Base-by-base conservation (phyloP, 2,113 vertebrate genomes). In the Caracal caracal region DNA sequence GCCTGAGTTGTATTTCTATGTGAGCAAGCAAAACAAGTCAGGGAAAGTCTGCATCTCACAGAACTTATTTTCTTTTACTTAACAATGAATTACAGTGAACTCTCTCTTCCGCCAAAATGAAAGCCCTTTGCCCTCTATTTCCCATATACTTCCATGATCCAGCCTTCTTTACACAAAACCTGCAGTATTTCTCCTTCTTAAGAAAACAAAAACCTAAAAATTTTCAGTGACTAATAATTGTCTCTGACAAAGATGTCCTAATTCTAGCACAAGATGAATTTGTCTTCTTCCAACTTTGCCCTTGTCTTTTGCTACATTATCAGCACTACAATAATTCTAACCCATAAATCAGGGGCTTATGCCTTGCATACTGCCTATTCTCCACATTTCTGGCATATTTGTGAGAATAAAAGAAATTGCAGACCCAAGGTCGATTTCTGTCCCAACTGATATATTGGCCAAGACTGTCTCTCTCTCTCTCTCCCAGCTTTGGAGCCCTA, bases 221-320 rank as follows among this genome's bases (percentile, higher is more conserved):
- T 6, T 76, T 76, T 88, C 30, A 68, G 61, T 59, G 30, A 73
- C 43, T 94, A 94, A 97, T 96, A 88, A 84, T 53, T 12, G 53
- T 81, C 33, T 61, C 51, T 68, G 51, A 91, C n/a, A 91, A 95
- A 95, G 47, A 93, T 13, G 47, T 11, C 47, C 61, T 96, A 82
- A 97, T 86, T 95, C 59, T 53, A 93, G 66, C 10, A 86, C 11
- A 95, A 85, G 82, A 73, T 68, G 49, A 70, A 86, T 89, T 94
- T 75, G 61, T 66, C 78, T 88, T 93, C 24, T 66, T 82, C 56
- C 35, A 89, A 75, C 20, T 63, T 80, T 47, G 73, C 35, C 88
- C 24, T 26, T 90, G n/a, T 82, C 37, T 89, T 94, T 93, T 82
- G n/a, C 68, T 56, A 73, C 20, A 65, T 88, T 53, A 81, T 90